Evolutionary conservation across 2,113 vertebrate genomes (phyloP).

Genomic region (Antechinus flavipes): DNA sequence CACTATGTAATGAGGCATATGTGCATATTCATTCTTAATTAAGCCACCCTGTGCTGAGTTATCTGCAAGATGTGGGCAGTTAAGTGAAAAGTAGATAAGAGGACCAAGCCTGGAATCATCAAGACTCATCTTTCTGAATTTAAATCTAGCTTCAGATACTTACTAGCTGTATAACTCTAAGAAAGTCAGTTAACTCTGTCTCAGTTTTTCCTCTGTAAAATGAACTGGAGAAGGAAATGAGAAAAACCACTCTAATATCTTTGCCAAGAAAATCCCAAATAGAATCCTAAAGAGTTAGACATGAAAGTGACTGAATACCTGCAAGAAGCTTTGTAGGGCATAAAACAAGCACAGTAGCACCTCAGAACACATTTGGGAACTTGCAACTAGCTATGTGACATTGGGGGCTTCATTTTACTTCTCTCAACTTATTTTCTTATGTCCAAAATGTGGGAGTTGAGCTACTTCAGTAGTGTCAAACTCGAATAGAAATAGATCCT

Average conservation of each 20-base stretch:
- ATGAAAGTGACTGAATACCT: not conserved
- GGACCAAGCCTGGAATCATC: not conserved
- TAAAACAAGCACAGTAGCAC: not conserved
- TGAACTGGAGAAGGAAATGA: no score
- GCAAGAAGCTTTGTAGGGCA: not conserved
- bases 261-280: no score
- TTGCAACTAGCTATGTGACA: not conserved
- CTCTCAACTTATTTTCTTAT: not conserved
- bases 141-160: not conserved
- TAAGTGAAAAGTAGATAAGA: not conserved
- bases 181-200: not conserved
- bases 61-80: not conserved
- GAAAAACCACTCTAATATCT: no score
- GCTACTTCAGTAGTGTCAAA: not conserved
- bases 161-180: not conserved
- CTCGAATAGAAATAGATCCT: not conserved
- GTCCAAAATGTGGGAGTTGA: not conserved
- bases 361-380: not conserved
- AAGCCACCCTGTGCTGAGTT: not conserved
- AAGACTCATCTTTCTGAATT: not conserved
- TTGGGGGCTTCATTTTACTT: not conserved
- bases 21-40: not conserved
- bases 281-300: no score
- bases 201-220: no score
- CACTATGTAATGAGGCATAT: not conserved